A percentile compares a stretch with the other conserved stretches of the same genome.
phyloP scores from a whole-genome alignment of 1,140 invertebrate genomes.

The Periplaneta americana region DNA sequence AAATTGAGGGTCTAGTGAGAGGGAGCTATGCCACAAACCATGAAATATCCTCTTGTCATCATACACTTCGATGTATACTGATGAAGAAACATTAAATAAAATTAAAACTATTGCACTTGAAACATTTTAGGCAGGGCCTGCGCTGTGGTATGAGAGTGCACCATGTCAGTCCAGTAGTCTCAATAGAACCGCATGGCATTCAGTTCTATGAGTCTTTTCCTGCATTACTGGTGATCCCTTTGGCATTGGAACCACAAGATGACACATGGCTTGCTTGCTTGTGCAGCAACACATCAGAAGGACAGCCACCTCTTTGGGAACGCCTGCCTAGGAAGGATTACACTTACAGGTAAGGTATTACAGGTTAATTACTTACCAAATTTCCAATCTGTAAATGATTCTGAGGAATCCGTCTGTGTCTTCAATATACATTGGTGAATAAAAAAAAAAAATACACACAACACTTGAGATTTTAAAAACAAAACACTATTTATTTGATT shows the following conservation, averaged over 20 bases:
- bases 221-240: background rate
- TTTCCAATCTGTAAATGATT: no score
- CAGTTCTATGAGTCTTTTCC: constrained; percentile 8
- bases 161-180: constrained; percentile 7
- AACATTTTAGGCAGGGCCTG: background rate
- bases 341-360: constrained; percentile 6
- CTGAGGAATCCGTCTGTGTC: no score
- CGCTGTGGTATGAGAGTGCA: constrained; percentile 5
- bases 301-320: background rate
- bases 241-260: constrained; percentile 2
- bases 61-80: background rate
- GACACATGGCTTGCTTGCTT: constrained; percentile 4
- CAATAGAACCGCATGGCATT: constrained; percentile 10
- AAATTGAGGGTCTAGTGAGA: no score
- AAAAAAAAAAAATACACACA: no score
- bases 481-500: no score
- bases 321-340: background rate
- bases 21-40: no score
- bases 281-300: constrained; percentile 10
- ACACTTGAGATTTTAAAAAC: no score
- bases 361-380: no score
- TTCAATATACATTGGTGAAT: no score
- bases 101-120: background rate
- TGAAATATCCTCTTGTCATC: background rate
- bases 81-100: background rate